Evolutionary conservation across 2,113 vertebrate species (phyloP).

Genomic region (Rhinopomastus cyanomelas): DNA sequence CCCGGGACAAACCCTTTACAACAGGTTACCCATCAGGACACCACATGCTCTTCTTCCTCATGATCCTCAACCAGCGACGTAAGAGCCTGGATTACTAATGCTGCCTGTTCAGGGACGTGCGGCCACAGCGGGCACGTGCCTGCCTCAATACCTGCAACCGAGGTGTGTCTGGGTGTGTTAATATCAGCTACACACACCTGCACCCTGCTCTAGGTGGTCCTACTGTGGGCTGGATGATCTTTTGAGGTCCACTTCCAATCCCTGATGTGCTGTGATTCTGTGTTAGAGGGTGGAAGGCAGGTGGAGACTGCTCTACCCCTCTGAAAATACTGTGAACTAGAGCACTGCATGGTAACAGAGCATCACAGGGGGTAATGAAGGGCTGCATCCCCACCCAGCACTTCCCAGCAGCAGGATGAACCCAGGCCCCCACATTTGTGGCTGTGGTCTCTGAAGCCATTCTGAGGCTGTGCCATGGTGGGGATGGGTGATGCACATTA

Average conservation of each 20-base stretch:
- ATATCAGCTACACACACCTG: background rate
- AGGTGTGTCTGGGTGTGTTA: background rate
- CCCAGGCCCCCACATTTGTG: background rate
- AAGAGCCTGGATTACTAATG: constrained; percentile 1
- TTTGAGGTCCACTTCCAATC: no score
- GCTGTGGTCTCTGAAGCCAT: background rate
- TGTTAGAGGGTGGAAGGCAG: constrained; percentile 40
- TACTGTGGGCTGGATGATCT: no score
- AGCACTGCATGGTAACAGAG: background rate
- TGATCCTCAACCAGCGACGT: background rate
- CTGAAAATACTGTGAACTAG: background rate
- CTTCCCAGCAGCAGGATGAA: background rate
- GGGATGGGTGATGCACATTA: background rate
- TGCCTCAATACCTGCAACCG: background rate
- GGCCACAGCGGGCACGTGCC: background rate
- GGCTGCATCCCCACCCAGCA: background rate
- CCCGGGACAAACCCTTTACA: no score
- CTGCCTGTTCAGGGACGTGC: background rate
- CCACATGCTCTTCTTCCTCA: background rate
- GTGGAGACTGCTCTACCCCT: constrained; percentile 3
- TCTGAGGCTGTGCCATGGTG: background rate
- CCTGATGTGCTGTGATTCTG: no score
- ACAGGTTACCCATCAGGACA: background rate
- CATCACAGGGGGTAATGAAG: constrained; percentile 19
- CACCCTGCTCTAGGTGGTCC: no score